Percentiles rank a stretch among this genome's conserved stretches.
phyloP scores from a whole-genome alignment of 2,113 vertebrate genomes.

The Myiozetetes cayanensis region DNA sequence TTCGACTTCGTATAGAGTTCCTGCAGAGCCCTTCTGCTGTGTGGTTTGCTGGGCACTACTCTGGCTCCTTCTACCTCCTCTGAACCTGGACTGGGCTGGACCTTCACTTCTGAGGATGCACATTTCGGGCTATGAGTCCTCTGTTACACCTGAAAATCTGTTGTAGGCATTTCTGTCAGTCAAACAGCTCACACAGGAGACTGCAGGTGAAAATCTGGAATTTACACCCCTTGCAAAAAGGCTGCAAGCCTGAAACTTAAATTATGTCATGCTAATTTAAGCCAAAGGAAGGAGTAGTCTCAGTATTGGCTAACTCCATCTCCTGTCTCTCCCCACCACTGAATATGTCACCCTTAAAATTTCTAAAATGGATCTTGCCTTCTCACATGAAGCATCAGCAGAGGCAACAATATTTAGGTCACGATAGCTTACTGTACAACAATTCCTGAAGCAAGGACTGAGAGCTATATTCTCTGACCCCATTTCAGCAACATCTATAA shows the following conservation, averaged over 20 bases:
- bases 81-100: neutral
- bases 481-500: neutral
- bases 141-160: neutral
- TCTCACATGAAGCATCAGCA: neutral
- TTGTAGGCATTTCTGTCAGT: neutral
- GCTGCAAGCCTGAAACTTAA: neutral
- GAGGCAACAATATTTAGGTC: slow-evolving; percentile 8
- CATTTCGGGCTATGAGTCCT: neutral
- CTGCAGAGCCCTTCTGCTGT: neutral
- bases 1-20: slow-evolving; percentile 30
- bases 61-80: neutral
- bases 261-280: neutral
- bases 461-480: neutral
- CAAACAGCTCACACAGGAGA: neutral
- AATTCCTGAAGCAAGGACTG: neutral
- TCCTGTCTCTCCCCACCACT: neutral
- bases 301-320: neutral
- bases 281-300: neutral
- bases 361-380: neutral
- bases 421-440: neutral
- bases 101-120: neutral
- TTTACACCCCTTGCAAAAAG: neutral
- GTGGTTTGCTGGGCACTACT: neutral
- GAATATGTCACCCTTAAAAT: neutral
- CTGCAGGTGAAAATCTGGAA: neutral